Conservation (phyloP, 2,888 invertebrate species). For the Drosophila nigricruria region DNA sequence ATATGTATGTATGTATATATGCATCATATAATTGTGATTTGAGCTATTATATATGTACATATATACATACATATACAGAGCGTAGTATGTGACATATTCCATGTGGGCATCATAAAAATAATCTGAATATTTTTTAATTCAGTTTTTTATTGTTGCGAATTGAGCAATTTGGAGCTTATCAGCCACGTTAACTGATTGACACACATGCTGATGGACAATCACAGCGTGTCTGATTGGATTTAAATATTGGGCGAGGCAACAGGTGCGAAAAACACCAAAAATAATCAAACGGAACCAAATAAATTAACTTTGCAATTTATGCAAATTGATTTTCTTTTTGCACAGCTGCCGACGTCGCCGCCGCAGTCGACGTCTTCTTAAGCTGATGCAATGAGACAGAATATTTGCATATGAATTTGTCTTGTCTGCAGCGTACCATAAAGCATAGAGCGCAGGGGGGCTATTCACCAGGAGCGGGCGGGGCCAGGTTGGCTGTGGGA, state of each 20-base stretch:
- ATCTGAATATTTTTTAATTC: slow-evolving; percentile 4
- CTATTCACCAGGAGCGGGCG: slow-evolving; percentile 7
- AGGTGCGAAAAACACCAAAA: slow-evolving; percentile 27
- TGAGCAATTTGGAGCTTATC: slow-evolving; percentile 48
- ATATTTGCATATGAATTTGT: slow-evolving; percentile 72
- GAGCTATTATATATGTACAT: neutral
- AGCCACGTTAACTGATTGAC: slow-evolving; percentile 62
- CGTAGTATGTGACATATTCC: slow-evolving; percentile 20
- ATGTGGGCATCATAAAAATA: slow-evolving; percentile 36
- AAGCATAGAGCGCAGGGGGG: slow-evolving; percentile 9
- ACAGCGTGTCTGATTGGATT: slow-evolving; percentile 35
- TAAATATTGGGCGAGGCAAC: slow-evolving; percentile 24
- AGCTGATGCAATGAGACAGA: slow-evolving; percentile 76
- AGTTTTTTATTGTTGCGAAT: slow-evolving; percentile 17
- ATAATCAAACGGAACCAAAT: slow-evolving; percentile 23
- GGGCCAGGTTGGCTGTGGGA: slow-evolving; percentile 30
- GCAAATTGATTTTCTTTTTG: slow-evolving; percentile 46
- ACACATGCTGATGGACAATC: slow-evolving; percentile 35
- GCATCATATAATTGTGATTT: slow-evolving; percentile 23
- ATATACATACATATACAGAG: neutral
- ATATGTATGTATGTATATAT: neutral
- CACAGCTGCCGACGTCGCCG: slow-evolving; percentile 25
- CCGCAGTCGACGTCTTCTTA: slow-evolving; percentile 41
- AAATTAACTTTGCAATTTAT: slow-evolving; percentile 40
- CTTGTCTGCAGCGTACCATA: slow-evolving; percentile 42